Conservation (phyloP, 2,113 vertebrate species). For the Xerus inauris region DNA sequence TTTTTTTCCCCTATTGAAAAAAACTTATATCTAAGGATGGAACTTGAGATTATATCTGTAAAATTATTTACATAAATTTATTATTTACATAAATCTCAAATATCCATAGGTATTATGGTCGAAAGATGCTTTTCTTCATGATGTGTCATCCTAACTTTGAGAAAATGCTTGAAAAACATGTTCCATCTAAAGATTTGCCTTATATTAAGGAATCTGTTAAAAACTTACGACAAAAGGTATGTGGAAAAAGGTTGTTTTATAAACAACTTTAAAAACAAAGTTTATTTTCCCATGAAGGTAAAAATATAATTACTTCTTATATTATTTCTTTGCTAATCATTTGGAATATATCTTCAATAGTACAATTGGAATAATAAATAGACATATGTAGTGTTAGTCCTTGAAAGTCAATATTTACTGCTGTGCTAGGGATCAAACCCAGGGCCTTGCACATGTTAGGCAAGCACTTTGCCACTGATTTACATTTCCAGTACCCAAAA, state of each 20-base stretch:
- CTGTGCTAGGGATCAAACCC: neutral
- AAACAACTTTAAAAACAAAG: slow-evolving; percentile 30
- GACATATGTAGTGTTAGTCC: neutral
- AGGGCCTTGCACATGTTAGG: neutral
- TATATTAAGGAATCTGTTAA: slow-evolving; percentile 91
- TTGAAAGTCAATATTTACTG: slow-evolving; percentile 18
- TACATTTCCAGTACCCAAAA: neutral
- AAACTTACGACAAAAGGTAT: slow-evolving; percentile 93
- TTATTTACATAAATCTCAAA: slow-evolving; percentile 55
- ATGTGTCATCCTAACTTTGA: slow-evolving; percentile 94
- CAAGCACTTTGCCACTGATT: neutral
- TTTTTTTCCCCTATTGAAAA: neutral
- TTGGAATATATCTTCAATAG: neutral
- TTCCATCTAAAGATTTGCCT: slow-evolving; percentile 92
- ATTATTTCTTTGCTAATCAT: slow-evolving; percentile 2
- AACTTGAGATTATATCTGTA: slow-evolving; percentile 23
- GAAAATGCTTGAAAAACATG: slow-evolving; percentile 92
- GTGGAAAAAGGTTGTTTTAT: slow-evolving; percentile 57
- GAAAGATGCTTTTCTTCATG: slow-evolving; percentile 94
- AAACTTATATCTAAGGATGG: neutral
- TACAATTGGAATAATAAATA: neutral
- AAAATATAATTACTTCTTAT: slow-evolving; percentile 31
- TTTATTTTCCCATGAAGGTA: neutral
- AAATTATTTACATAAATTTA: slow-evolving; percentile 44
- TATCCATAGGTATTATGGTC: slow-evolving; percentile 91